Conservation (phyloP, 2,797 vertebrate species). For the Ctenochaetus hawaiiensis region DNA sequence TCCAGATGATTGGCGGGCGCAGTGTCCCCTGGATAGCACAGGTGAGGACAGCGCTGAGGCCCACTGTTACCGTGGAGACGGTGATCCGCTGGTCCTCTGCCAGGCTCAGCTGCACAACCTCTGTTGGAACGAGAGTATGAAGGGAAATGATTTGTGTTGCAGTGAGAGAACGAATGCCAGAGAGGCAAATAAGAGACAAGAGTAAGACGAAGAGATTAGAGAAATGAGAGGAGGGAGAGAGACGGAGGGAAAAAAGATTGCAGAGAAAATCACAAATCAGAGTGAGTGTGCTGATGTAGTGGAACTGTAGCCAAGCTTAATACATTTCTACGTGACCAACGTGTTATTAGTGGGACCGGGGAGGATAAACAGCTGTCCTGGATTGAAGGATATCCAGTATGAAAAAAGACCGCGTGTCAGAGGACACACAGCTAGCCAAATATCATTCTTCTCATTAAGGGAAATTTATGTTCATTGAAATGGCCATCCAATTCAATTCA, state of each 20-base stretch:
- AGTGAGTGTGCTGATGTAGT: conserved; percentile 52
- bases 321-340: conserved; percentile 57
- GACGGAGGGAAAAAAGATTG: not conserved
- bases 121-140: conserved; percentile 77
- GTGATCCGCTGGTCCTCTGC: conserved; percentile 88
- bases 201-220: conserved; percentile 1
- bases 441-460: conserved; percentile 75
- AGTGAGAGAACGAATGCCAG: conserved; percentile 2
- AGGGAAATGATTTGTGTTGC: conserved; percentile 16
- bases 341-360: conserved; percentile 48
- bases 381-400: conserved; percentile 55
- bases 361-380: conserved; percentile 66
- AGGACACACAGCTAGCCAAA: conserved; percentile 71
- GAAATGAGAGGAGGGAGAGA: conserved; percentile 1
- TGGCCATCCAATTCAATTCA: conserved; percentile 74
- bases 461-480: conserved; percentile 73
- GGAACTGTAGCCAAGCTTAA: conserved; percentile 54
- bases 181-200: not conserved
- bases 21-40: conserved; percentile 91
- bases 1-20: conserved; percentile 95
- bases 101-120: conserved; percentile 92
- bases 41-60: conserved; percentile 91
- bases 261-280: conserved; percentile 49
- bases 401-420: conserved; percentile 55
- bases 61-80: conserved; percentile 91